Conservation (phyloP, 2,888 invertebrate species). For the Erebia palarica region DNA sequence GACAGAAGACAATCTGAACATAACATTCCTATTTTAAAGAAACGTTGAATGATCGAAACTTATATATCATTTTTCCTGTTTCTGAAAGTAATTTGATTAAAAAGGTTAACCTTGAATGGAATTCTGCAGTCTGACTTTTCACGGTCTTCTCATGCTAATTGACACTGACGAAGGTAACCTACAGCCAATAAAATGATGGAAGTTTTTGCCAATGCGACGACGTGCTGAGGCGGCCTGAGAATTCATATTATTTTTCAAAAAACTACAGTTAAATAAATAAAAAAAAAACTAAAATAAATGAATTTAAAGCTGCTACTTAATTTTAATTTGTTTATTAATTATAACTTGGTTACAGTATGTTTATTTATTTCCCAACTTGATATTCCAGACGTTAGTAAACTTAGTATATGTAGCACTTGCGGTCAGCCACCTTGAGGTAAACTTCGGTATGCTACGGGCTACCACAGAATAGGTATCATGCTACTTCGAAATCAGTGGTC, state of each 20-base stretch:
- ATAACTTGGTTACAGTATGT: too few relatives aligned
- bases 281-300: too few relatives aligned
- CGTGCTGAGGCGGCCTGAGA: neutral
- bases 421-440: slow-evolving; percentile 10
- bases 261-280: too few relatives aligned
- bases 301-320: too few relatives aligned
- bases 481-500: slow-evolving; percentile 10
- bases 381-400: neutral
- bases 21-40: too few relatives aligned
- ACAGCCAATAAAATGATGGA: slow-evolving; percentile 35
- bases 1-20: too few relatives aligned
- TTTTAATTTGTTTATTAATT: too few relatives aligned
- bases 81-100: slow-evolving; percentile 12
- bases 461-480: too few relatives aligned
- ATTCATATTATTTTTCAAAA: too few relatives aligned
- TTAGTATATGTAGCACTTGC: neutral
- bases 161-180: slow-evolving; percentile 70
- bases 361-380: too few relatives aligned
- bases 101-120: slow-evolving; percentile 20
- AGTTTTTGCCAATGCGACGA: slow-evolving; percentile 24
- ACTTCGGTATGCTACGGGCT: neutral
- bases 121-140: slow-evolving; percentile 37
- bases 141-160: slow-evolving; percentile 59
- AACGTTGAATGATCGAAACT: too few relatives aligned
- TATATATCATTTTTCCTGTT: too few relatives aligned